Conservation (phyloP, 2,888 invertebrate genomes). For the Mesorhabditis spiculigera region DNA sequence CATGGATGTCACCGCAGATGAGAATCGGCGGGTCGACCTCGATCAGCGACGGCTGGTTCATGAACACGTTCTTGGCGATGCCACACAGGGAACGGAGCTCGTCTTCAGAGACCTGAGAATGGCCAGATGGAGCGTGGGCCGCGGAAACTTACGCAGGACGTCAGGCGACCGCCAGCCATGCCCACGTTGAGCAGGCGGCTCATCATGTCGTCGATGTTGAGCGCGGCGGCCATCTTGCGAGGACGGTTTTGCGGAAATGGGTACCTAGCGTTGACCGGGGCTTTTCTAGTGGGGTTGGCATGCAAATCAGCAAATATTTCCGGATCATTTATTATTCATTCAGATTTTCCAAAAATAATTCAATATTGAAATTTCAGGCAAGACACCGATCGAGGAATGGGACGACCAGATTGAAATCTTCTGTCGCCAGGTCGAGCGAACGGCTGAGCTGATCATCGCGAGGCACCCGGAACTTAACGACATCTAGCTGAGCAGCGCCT, state of each 20-base stretch:
- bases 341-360: not conserved
- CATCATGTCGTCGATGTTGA: slow-evolving; percentile 32
- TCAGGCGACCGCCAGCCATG: slow-evolving; percentile 28
- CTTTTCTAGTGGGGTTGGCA: slow-evolving; percentile 1
- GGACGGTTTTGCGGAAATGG: not conserved
- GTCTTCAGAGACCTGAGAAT: slow-evolving; percentile 25
- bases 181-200: slow-evolving; percentile 35
- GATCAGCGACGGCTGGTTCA: slow-evolving; percentile 35
- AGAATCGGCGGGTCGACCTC: slow-evolving; percentile 48
- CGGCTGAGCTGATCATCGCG: slow-evolving; percentile 41
- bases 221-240: slow-evolving; percentile 14
- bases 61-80: slow-evolving; percentile 40
- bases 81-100: slow-evolving; percentile 36
- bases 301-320: too few species aligned
- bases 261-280: not conserved
- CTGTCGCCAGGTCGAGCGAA: slow-evolving; percentile 79
- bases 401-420: slow-evolving; percentile 94
- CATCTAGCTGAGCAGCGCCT: too few species aligned
- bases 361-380: slow-evolving; percentile 18
- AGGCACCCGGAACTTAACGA: slow-evolving; percentile 30
- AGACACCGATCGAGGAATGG: slow-evolving; percentile 79
- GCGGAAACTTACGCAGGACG: slow-evolving; percentile 16
- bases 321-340: not conserved
- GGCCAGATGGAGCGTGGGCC: too few species aligned
- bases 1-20: slow-evolving; percentile 51